Evolutionary conservation across 2,888 invertebrate species (phyloP).

Genomic region (Artemia sp.): DNA sequence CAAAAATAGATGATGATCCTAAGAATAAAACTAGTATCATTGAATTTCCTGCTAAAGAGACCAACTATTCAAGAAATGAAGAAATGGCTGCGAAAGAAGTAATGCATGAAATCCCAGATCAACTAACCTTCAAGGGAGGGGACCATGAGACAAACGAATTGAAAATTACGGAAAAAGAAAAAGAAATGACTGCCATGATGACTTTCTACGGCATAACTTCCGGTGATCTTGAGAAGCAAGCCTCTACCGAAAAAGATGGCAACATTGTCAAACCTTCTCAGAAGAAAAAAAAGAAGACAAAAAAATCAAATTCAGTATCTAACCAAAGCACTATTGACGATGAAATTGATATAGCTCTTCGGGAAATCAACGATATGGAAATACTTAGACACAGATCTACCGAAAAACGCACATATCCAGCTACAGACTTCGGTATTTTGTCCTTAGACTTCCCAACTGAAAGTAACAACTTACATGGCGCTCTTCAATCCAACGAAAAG

Average conservation of each 20-base stretch:
- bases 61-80: constrained; percentile 20
- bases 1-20: background rate
- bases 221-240: constrained; percentile 22
- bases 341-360: constrained; percentile 36
- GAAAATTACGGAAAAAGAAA: constrained; percentile 18
- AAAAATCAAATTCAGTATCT: constrained; percentile 28
- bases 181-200: constrained; percentile 23
- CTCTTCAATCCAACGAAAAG: too few relatives aligned
- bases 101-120: background rate
- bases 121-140: constrained; percentile 17
- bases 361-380: constrained; percentile 34
- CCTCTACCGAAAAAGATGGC: constrained; percentile 25
- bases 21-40: background rate
- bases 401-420: too few relatives aligned
- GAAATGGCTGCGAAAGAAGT: constrained; percentile 17
- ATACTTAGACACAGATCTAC: background rate
- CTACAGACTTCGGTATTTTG: too few relatives aligned
- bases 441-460: too few relatives aligned
- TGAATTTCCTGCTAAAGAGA: constrained; percentile 18
- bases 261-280: constrained; percentile 19
- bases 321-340: constrained; percentile 29
- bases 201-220: constrained; percentile 23
- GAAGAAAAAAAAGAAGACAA: constrained; percentile 26
- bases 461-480: too few relatives aligned
- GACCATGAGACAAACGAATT: constrained; percentile 4